Base-by-base conservation (phyloP, 1,140 invertebrate genomes). In the Listronotus bonariensis region DNA sequence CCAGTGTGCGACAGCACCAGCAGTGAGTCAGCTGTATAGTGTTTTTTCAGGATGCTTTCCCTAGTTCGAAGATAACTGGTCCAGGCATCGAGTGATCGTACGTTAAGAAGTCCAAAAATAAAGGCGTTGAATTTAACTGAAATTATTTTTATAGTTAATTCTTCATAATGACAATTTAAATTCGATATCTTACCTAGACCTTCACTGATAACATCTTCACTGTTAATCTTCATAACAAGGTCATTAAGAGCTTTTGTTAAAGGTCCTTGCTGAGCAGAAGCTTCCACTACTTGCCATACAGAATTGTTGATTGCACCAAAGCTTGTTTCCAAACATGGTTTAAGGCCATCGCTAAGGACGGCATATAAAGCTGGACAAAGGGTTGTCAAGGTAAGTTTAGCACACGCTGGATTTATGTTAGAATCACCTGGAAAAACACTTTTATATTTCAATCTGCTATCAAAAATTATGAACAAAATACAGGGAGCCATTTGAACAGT, bases 71-170 rank as follows among this genome's bases (percentile, higher is more conserved):
- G 80, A 72, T 92, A 93, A 17, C 89, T 89, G 63, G 92, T 84
- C 91, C 92, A 95, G 26, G 91, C 91, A 71, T 93, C 92, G 68
- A 95, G 79, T 42, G 91, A 89, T 48, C 89, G 83, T 0, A 78
- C 77, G 89, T 95, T 96, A n/a, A 95, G 80, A 53, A 96, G 81
- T 38, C 92, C 92, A 79, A 93, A 88, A 65, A 95, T 87, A 78
- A 96, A 95, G 53, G 92, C 92, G 78, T 94, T 92, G 75, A 96
- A 94, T 76, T 93, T 94, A 59, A 93, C 85, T 53, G n/a, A 31
- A 60, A 60, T n/a, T n/a, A n/a, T n/a, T n/a, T n/a, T n/a, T n/a
- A n/a, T n/a, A n/a, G n/a, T n/a, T n/a, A n/a, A n/a, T n/a, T n/a
- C n/a, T n/a, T n/a, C n/a, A n/a, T n/a, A n/a, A n/a, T n/a, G n/a